phyloP scores from a whole-genome alignment of 92 coral and sea anemone genomes.

The Epizoanthus fatuus region DNA sequence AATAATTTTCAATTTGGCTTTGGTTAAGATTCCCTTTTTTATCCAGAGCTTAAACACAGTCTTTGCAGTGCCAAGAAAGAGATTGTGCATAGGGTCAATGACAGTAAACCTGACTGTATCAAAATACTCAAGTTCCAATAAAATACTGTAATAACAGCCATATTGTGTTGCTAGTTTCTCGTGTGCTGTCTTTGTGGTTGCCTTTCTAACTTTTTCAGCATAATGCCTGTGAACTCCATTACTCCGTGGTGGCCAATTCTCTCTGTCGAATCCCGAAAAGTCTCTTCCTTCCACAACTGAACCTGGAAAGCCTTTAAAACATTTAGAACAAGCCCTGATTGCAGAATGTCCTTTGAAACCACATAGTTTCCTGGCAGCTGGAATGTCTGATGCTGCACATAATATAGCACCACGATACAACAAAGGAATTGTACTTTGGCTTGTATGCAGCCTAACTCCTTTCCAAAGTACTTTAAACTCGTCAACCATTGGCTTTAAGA shows the following conservation, averaged over 20 bases:
- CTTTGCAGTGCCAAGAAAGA: slow-evolving; percentile 66
- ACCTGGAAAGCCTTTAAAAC: slow-evolving; percentile 56
- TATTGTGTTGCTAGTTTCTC: slow-evolving; percentile 62
- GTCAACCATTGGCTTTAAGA: slow-evolving; percentile 53
- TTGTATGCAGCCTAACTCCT: slow-evolving; percentile 49
- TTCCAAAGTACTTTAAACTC: slow-evolving; percentile 60
- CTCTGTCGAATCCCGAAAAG: slow-evolving; percentile 67
- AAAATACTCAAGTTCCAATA: slow-evolving; percentile 75
- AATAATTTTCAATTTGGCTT: slow-evolving; percentile 45
- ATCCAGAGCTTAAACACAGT: slow-evolving; percentile 72
- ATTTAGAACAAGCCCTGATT: slow-evolving; percentile 59
- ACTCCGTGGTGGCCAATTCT: slow-evolving; percentile 34
- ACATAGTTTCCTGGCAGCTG: slow-evolving; percentile 56
- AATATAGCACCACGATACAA: slow-evolving; percentile 42
- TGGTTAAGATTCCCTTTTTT: slow-evolving; percentile 57
- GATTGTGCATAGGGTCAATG: slow-evolving; percentile 78
- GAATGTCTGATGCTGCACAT: slow-evolving; percentile 67
- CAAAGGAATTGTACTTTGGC: slow-evolving; percentile 47
- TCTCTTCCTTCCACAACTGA: slow-evolving; percentile 48
- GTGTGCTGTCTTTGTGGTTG: slow-evolving; percentile 49
- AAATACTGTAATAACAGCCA: slow-evolving; percentile 63
- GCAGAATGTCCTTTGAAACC: slow-evolving; percentile 60
- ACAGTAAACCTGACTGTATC: slow-evolving; percentile 75
- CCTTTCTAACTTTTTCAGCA: slow-evolving; percentile 55
- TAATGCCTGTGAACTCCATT: neutral